Percentiles rank a stretch among this genome's conserved stretches.
Conservation (phyloP, 1,140 invertebrate species). For the Contarinia nasturtii region DNA sequence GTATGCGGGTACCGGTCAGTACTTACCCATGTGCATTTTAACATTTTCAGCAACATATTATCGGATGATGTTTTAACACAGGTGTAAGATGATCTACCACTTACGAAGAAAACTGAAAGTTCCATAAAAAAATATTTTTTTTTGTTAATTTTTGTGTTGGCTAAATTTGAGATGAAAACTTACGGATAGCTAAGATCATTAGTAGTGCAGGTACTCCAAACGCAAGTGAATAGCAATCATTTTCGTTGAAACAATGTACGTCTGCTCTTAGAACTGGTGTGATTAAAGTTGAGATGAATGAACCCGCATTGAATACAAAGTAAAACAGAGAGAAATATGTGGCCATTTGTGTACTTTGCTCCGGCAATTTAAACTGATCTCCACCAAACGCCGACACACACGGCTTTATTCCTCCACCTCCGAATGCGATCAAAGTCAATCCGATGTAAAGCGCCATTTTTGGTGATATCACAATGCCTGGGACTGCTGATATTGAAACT, state of each 20-base stretch:
- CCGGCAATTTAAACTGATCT: slow-evolving; percentile 49
- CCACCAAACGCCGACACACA: slow-evolving; percentile 70
- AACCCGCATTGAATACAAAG: slow-evolving; percentile 63
- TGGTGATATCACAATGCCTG: slow-evolving; percentile 12
- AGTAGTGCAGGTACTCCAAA: slow-evolving; percentile 63
- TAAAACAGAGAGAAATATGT: slow-evolving; percentile 68
- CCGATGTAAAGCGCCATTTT: not conserved
- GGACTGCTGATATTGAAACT: slow-evolving; percentile 32
- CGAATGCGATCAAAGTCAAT: slow-evolving; percentile 41
- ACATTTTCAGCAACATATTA: too few species aligned
- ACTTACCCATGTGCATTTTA: too few species aligned
- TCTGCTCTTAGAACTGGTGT: slow-evolving; percentile 54
- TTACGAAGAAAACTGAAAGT: too few species aligned
- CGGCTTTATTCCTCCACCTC: slow-evolving; percentile 68
- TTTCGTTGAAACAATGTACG: slow-evolving; percentile 43
- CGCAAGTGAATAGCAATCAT: slow-evolving; percentile 54
- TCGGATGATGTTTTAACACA: too few species aligned
- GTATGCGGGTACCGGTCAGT: too few species aligned
- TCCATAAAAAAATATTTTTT: too few species aligned
- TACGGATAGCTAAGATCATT: slow-evolving; percentile 48
- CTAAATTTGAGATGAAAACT: slow-evolving; percentile 40
- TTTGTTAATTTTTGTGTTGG: too few species aligned
- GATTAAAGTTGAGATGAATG: slow-evolving; percentile 52
- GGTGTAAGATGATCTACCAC: too few species aligned
- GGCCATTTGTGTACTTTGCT: slow-evolving; percentile 35